These are phyloP conservation scores for Stylophora pistillata DNA, from an alignment of 64 coral and sea anemone genomes.

Conservation along the genomic window DNA sequence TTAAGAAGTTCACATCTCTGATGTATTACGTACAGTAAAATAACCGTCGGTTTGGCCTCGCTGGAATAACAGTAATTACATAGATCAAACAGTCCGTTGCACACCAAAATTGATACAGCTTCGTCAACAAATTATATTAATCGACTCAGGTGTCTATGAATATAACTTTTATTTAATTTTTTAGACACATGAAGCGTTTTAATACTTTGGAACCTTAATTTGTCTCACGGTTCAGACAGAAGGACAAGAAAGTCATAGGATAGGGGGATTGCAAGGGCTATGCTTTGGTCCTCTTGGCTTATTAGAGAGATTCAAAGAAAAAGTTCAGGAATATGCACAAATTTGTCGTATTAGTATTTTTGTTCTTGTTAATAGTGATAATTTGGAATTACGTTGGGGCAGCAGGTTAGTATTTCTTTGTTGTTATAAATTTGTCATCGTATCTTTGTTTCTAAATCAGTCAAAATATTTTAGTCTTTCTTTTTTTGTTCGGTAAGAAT, in stretches of 20 bases:
- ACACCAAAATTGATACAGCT: background rate
- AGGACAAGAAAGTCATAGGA: background rate
- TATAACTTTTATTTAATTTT: background rate
- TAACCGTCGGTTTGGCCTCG: background rate
- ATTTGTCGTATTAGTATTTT: background rate
- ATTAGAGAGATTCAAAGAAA: background rate
- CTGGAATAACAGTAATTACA: constrained; percentile 1
- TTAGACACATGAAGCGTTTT: background rate
- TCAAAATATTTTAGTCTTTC: too few relatives aligned
- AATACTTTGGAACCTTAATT: background rate
- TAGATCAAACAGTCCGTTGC: constrained; percentile 15
- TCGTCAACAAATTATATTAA: background rate
- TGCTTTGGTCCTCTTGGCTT: background rate
- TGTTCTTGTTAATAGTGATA: background rate
- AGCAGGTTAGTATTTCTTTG: background rate
- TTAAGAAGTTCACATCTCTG: background rate
- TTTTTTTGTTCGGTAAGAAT: too few relatives aligned
- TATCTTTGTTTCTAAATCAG: too few relatives aligned
- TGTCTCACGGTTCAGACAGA: background rate
- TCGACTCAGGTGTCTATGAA: constrained; percentile 21
- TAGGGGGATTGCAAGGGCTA: background rate
- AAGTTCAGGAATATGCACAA: background rate
- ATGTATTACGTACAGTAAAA: background rate
- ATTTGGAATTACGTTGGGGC: constrained; percentile 6
- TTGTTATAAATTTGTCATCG: background rate